A percentile compares a stretch with the other conserved stretches of the same genome.
Evolutionary conservation across 2,113 vertebrate species (phyloP).

Genomic region (Perca fluviatilis): DNA sequence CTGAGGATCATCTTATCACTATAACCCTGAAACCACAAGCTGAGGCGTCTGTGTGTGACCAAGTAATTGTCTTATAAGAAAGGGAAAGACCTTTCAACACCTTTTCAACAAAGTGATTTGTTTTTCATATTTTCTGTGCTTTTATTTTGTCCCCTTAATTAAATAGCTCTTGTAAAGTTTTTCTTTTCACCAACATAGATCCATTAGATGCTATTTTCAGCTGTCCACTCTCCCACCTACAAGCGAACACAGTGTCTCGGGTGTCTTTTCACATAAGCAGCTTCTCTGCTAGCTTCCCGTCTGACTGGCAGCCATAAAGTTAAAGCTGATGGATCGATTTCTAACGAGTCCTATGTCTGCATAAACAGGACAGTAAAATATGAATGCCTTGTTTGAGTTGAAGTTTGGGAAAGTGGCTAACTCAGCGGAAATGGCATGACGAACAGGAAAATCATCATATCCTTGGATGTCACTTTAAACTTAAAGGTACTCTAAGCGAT

Average conservation of each 20-base stretch:
- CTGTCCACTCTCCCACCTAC: not conserved
- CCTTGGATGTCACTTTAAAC: not conserved
- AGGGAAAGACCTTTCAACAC: not conserved
- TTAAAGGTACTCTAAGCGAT: no score
- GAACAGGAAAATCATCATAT: not conserved
- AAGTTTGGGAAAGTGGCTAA: slow-evolving; percentile 3
- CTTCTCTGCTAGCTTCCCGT: not conserved
- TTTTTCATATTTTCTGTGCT: not conserved
- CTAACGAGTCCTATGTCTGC: not conserved
- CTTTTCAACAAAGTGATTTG: slow-evolving; percentile 5
- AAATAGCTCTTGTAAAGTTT: not conserved
- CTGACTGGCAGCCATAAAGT: not conserved
- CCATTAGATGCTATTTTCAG: slow-evolving; percentile 7
- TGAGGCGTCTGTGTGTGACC: not conserved
- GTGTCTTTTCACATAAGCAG: slow-evolving; percentile 12
- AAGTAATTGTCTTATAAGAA: not conserved
- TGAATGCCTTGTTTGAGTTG: slow-evolving; percentile 8
- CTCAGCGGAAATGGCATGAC: not conserved
- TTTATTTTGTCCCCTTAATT: not conserved
- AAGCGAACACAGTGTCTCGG: not conserved
- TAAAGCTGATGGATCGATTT: not conserved
- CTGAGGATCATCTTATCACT: not conserved
- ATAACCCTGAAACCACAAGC: slow-evolving; percentile 19
- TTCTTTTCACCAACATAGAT: not conserved
- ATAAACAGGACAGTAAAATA: not conserved